These are phyloP conservation scores for Aleiodes leptofemur DNA, from an alignment of 2,888 invertebrate genomes.

Conservation along the genomic window DNA sequence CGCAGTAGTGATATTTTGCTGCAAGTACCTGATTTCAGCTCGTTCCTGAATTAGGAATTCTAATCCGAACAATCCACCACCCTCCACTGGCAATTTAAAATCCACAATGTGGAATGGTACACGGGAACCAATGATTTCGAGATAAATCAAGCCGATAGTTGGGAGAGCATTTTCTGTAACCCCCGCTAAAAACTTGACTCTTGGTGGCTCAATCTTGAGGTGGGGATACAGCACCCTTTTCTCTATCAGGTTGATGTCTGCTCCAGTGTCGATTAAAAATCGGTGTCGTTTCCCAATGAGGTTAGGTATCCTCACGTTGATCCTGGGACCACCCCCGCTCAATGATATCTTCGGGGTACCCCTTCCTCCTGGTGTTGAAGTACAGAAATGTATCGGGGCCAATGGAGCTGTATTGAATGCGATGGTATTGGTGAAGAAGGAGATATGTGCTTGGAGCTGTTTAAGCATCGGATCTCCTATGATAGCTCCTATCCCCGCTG, in stretches of 20 bases:
- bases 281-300: not conserved
- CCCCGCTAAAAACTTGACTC: no score
- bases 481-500: not conserved
- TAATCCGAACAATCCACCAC: not conserved
- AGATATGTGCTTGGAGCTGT: not conserved
- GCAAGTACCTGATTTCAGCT: not conserved
- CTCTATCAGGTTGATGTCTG: not conserved
- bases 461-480: constrained; percentile 2
- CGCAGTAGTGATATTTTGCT: not conserved
- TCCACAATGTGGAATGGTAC: constrained; percentile 1
- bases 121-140: not conserved
- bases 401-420: not conserved
- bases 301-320: not conserved
- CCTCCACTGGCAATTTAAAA: not conserved
- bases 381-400: not conserved
- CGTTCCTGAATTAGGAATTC: not conserved
- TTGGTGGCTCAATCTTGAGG: no score
- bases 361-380: not conserved
- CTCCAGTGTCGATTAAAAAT: constrained; percentile 5
- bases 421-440: not conserved
- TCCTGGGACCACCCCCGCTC: not conserved
- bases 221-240: no score
- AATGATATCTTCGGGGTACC: not conserved
- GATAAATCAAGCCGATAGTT: not conserved
- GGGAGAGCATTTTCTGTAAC: not conserved